phyloP scores from a whole-genome alignment of 2,113 vertebrate genomes.

The Bujurquina vittata region DNA sequence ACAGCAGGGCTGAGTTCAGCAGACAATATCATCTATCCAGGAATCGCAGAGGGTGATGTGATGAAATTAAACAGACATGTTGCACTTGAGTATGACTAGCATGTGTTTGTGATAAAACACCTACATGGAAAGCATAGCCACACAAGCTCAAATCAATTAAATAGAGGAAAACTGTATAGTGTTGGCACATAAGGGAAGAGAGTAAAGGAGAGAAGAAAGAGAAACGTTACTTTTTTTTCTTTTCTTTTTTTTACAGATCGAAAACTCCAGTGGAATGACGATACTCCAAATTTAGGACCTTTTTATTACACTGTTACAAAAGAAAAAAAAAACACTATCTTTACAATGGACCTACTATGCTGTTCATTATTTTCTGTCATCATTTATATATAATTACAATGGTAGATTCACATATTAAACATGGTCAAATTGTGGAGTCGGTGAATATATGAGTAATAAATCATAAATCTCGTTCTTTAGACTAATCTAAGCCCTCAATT shows the following conservation, averaged over 20 bases:
- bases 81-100: not conserved
- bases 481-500: not conserved
- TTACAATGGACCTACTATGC: not conserved
- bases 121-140: not conserved
- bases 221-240: not conserved
- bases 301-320: no score
- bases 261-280: not conserved
- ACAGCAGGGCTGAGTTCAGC: constrained; percentile 41
- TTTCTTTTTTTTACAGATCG: not conserved
- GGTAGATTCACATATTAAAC: not conserved
- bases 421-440: not conserved
- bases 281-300: no score
- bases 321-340: not conserved
- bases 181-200: not conserved
- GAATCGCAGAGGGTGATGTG: constrained; percentile 21
- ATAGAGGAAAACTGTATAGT: not conserved
- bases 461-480: not conserved
- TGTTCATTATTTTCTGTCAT: not conserved
- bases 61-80: constrained; percentile 17
- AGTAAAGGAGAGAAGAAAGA: not conserved
- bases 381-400: not conserved
- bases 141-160: not conserved
- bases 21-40: constrained; percentile 40
- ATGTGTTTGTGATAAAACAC: not conserved
- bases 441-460: not conserved